Evolutionary conservation across 2,113 vertebrate genomes (phyloP).

Genomic region (Callocephalon fimbriatum): DNA sequence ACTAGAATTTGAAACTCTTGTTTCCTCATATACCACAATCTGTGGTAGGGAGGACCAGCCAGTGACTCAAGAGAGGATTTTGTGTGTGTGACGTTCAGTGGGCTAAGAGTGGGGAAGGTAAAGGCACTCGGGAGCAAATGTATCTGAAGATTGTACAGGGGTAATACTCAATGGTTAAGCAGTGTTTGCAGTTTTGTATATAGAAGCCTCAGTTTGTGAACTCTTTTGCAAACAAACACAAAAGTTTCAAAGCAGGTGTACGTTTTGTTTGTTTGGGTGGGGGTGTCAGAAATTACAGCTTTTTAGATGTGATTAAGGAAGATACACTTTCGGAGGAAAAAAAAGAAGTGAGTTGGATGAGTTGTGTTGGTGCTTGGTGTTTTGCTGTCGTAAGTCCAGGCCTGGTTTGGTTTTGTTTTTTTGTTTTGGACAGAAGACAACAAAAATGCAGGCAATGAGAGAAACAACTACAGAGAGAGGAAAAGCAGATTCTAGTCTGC

Average conservation of each 20-base stretch:
- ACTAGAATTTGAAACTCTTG: not conserved
- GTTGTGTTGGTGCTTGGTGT: not conserved
- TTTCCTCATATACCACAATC: not conserved
- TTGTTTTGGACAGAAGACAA: not conserved
- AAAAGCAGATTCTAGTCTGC: not conserved
- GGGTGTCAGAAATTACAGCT: not conserved
- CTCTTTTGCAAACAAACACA: not conserved
- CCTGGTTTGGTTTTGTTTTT: not conserved
- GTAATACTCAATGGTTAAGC: rapidly evolving
- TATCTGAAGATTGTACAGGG: not conserved
- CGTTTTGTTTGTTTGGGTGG: not conserved
- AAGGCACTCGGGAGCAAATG: not conserved
- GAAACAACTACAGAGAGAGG: not conserved
- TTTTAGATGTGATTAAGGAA: not conserved
- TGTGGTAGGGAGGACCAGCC: not conserved
- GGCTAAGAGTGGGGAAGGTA: not conserved
- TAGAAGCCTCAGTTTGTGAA: not conserved
- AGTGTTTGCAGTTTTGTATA: not conserved
- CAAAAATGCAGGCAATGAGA: not conserved
- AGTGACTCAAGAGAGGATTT: not conserved
- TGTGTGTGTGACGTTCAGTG: not conserved
- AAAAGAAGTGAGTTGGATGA: not conserved
- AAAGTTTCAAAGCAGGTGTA: not conserved
- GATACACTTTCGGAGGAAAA: not conserved
- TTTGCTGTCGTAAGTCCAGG: not conserved